Base-by-base conservation (phyloP, 1,140 invertebrate genomes). In the Drosophila pachea region DNA sequence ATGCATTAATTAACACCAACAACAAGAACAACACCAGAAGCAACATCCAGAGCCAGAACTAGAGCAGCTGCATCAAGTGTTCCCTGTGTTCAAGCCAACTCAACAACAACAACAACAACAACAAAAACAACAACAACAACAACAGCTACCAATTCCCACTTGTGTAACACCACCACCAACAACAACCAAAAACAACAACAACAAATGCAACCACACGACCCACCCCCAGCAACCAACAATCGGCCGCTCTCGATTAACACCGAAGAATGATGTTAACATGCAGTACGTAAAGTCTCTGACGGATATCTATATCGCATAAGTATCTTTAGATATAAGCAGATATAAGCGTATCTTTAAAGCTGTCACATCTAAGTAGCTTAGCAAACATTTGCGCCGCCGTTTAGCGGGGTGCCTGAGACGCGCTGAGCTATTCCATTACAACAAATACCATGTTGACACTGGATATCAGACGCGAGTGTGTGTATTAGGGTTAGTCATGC, bases 211-310 rank as follows among this genome's bases (percentile, higher is more conserved):
- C 68, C 62, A 78, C 52, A 29, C 58, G 43, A 77, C 50, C 66
- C 71, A 63, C 32, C 64, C 29, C 54, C 74, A 73, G 45, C 67
- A 70, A 72, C 70, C 73, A 53, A 76, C 22, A 22, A 22, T 22
- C 22, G 22, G 22, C 22, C 22, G 22, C 22, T 22, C 22, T 22
- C 1, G 22, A 86, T 82, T 84, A 86, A 86, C 76, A 86, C 63
- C 76, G 81, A 86, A 81, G 81, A 84, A 86, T 84, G 79, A 83
- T 83, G 79, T 83, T 73, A 60, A 79, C 63, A 65, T 73, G 73
- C 77, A 76, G 79, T 84, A 83, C 79, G 79, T 83, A 84, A 78
- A 70, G 66, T 81, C 76, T 78, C 52, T 72, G 45, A 49, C 62
- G 35, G 40, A 12, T 62, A 50, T 45, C 9, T 60, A 49, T 52